Evolutionary conservation across 30 jellyfish, hydroid and myxozoan species (phyloP), one percentile per base, ranked within the genome.

Genomic region (Clytia hemisphaerica): DNA sequence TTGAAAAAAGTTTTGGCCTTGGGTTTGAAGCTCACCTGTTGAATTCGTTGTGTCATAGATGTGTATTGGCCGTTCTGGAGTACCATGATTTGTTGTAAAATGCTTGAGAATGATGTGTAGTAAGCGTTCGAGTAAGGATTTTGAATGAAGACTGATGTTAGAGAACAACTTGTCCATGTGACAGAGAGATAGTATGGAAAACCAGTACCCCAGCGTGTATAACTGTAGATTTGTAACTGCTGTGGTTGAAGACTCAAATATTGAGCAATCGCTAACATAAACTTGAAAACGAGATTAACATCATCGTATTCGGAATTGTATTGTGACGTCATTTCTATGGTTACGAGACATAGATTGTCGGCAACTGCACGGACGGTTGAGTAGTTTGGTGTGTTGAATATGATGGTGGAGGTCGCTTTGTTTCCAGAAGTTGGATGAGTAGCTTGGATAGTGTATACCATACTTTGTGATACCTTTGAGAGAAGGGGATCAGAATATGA

Each of bases 281-380:
- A 80, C 32, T 27, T 49, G 28, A 37, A 36, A 18, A 88, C 49
- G 30, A 80, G 59, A 38, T 32, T 30, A 12, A 72, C 60, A 21
- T 68, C 94, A 26, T 79, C 72, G 75, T 26, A 88, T 5, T 67
- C 93, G 4, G 88, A 74, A 54, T 71, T 88, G 72, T 60, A 72
- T 15, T 70, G 37, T 30, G 80, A 24, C 12, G 79, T 38, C n/a
- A 88, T 63, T 21, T 46, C 25, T 7, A 72, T 76, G 42, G 70
- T 73, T 28, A 91, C 40, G 40, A 47, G 73, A 55, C 99, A 91
- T 5, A 82, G 58, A 45, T 75, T 82, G 7, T 69, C 22, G 27
- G 82, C 46, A 16, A 30, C 78, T 2, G 71, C 24, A 26, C 36
- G 37, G 26, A 70, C 55, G 26, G 48, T 21, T 19, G 51, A 71